Conservation (phyloP, 2,888 invertebrate species). For the Ectobius pallidus region DNA sequence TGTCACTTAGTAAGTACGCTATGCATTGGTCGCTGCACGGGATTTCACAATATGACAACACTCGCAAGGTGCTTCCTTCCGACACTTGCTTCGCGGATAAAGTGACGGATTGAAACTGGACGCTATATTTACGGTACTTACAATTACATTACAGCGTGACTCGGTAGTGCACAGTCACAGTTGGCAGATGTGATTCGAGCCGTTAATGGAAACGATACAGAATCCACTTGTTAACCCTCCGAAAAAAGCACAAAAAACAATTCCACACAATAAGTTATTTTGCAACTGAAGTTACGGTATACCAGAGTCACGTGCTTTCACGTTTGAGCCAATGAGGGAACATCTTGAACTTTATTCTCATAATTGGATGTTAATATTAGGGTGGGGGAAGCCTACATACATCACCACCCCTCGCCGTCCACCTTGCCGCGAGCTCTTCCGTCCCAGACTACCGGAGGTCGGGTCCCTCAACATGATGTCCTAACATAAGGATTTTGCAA, state of each 20-base stretch:
- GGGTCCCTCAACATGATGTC: background rate
- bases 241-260: background rate
- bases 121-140: constrained; percentile 3
- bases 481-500: background rate
- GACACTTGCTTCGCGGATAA: no score
- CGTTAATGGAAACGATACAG: background rate
- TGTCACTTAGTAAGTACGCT: no score
- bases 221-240: background rate
- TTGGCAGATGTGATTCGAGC: background rate
- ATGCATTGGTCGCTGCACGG: no score
- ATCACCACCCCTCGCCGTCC: background rate
- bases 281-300: constrained; percentile 8
- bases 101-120: background rate
- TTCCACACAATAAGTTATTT: background rate
- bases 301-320: background rate
- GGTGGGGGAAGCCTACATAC: background rate
- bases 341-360: background rate
- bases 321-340: background rate
- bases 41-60: no score
- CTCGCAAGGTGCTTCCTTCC: no score
- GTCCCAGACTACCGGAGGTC: background rate
- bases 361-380: constrained; percentile 23
- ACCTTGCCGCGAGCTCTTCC: background rate
- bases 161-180: constrained; percentile 9
- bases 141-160: constrained; percentile 17